Percentiles rank a stretch among this genome's conserved stretches.
Evolutionary conservation across 2,113 vertebrate species (phyloP).

Genomic region (Empidonax alnorum): DNA sequence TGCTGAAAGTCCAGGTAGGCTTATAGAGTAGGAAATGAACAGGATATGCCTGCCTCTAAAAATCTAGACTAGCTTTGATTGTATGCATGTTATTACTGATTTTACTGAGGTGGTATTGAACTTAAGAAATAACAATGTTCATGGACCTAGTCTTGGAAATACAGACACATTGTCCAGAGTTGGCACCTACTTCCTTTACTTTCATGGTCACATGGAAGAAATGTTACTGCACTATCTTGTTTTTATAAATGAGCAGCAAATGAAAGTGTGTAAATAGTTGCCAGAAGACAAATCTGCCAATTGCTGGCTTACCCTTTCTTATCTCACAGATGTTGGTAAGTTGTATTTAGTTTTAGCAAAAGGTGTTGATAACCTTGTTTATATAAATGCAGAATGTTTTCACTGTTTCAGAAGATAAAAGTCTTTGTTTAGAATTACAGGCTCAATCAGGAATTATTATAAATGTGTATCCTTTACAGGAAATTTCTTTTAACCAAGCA

Average conservation of each 20-base stretch:
- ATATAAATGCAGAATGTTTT: not conserved
- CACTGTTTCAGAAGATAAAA: not conserved
- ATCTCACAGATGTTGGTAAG: not conserved
- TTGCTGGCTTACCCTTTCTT: not conserved
- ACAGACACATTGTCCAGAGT: not conserved
- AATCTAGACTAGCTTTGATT: not conserved
- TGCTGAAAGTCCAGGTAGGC: not conserved
- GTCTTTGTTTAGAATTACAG: not conserved
- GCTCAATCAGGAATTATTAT: not conserved
- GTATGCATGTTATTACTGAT: not conserved
- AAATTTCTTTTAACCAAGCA: constrained; percentile 94
- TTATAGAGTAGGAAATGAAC: not conserved
- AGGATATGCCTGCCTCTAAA: not conserved
- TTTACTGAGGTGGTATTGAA: not conserved
- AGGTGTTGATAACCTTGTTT: constrained; percentile 44
- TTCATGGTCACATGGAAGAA: not conserved
- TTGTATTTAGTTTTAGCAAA: not conserved
- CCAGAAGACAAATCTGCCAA: not conserved
- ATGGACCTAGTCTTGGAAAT: not conserved
- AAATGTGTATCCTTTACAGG: constrained; percentile 69
- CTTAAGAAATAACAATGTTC: not conserved
- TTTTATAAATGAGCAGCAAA: not conserved
- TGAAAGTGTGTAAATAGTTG: not conserved
- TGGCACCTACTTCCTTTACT: not conserved
- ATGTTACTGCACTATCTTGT: not conserved